Percentiles rank a stretch among this genome's conserved stretches.
phyloP scores from a whole-genome alignment of 2,888 invertebrate genomes.

The Branchellion lobata region DNA sequence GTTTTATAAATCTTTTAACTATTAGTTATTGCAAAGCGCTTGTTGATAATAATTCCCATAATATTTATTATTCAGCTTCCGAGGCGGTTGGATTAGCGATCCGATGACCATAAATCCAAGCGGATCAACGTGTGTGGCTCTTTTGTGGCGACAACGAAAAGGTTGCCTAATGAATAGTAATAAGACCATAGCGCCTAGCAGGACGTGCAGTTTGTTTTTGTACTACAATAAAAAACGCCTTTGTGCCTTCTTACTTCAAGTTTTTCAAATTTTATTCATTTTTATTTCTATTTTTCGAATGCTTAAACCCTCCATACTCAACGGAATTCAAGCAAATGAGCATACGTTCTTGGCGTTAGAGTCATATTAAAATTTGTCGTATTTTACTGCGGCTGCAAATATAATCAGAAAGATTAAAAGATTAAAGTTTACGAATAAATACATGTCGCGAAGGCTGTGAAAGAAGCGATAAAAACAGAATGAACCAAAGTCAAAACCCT shows the following conservation, averaged over 20 bases:
- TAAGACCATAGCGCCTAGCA: background rate
- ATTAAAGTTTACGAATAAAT: background rate
- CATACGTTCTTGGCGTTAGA: too few relatives aligned
- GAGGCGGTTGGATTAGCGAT: background rate
- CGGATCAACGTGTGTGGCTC: background rate
- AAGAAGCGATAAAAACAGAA: background rate
- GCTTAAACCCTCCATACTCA: background rate
- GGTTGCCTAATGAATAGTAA: background rate
- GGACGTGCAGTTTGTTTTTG: background rate
- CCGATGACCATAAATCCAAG: background rate
- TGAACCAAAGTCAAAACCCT: background rate
- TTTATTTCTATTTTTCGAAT: too few relatives aligned
- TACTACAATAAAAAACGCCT: too few relatives aligned
- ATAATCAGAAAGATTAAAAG: slow-evolving; percentile 1
- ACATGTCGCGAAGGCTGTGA: background rate
- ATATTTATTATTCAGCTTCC: background rate
- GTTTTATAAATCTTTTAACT: too few relatives aligned
- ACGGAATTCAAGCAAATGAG: background rate
- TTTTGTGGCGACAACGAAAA: background rate
- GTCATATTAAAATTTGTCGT: background rate
- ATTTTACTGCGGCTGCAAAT: background rate
- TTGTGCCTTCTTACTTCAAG: too few relatives aligned
- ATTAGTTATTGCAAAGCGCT: too few relatives aligned
- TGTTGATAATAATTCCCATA: background rate
- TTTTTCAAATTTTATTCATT: too few relatives aligned